Base-by-base conservation (phyloP, 2,888 invertebrate genomes). In the Lasioglossum lativentre region DNA sequence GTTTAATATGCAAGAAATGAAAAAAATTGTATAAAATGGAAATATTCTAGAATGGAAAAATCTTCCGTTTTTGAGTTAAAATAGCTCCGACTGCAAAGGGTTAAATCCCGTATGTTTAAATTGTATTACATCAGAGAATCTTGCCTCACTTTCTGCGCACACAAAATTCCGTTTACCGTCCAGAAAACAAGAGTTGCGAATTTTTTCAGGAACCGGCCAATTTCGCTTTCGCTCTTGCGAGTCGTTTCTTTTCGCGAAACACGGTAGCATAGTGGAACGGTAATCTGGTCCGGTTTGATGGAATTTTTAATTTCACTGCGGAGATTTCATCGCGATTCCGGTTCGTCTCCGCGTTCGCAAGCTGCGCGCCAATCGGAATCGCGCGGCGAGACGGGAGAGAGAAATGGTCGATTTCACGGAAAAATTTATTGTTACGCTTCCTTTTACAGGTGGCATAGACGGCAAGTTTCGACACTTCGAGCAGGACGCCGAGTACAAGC, bases 401-500 rank as follows among this genome's bases (percentile, higher is more conserved):
- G 72, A 78, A 75, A 79, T 74, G 66, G 70, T 52, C 34, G 79
- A 83, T 80, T 82, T 86, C 82, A 72, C 86, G 68, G 23, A 79
- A 79, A 77, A 19, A 23, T 81, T 82, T 72, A 82, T 63, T 56
- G 74, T 83, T 80, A 47, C 38, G 74, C 88, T 86, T 87, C 92
- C 89, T 75, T 91, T 92, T 59, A 27, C 88, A 96, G 96, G 96
- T 86, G 96, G 96, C n/a, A 93, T 96, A 83, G 96, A 96, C 90
- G 96, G 96, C n/a, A 96, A 96, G 90, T 96, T 96, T 92, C 95
- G 96, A 34, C 96, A 96, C 72, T 96, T 96, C 91, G 95, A 95
- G 84, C 94, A 94, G 84, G 95, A 94, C 84, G 92, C 93, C 59
- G 94, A 95, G 83, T 94, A 95, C 92, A 95, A 94, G 86, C 91